Base-by-base conservation (phyloP, 2,797 vertebrate genomes). In the Platyrinchus mystaceus region DNA sequence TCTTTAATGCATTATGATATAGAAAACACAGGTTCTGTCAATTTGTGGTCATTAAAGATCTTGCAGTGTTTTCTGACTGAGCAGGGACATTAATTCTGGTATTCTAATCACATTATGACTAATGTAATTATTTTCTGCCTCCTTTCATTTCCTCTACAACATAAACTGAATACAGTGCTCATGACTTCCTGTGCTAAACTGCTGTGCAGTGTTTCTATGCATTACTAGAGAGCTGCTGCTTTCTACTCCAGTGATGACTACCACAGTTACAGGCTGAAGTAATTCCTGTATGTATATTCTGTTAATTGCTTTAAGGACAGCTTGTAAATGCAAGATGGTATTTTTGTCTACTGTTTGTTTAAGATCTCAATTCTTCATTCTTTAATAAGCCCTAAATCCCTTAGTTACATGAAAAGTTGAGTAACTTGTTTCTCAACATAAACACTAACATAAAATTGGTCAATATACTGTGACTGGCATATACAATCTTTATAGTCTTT, bases 101-200 rank as follows among this genome's bases (percentile, higher is more conserved):
- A 41, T 90, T 95, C 76, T 92, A 92, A 92, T 95, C 28, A 24
- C n/a, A 53, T 96, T 90, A 62, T 46, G 78, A 87, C 76, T 94
- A 88, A 94, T 81, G 44, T 70, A 85, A 84, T 94, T 91, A 89
- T 93, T 84, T 92, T 80, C 76, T 95, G 90, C 79, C 68, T 93
- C 23, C 84, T 88, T 74, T 79, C 71, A 89, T 96, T 95, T 95
- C 94, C 94, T 91, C 46, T 84, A 22, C 59, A 78, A 76, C 55
- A 28, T 59, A 86, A 95, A 95, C 46, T 78, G 79, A 89, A 78
- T n/a, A 78, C 14, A 88, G 82, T 66, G 66, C 62, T 85, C 76
- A 80, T 84, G 50, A 64, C 56, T 96, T 96, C 95, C 86, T 95
- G 58, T 74, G 68, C 53, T 87, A 66, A 73, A 87, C 39, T 87